Evolutionary conservation across 2,797 vertebrate species (phyloP), one percentile per base, ranked within the genome.

Genomic region (Myotis findleyi): DNA sequence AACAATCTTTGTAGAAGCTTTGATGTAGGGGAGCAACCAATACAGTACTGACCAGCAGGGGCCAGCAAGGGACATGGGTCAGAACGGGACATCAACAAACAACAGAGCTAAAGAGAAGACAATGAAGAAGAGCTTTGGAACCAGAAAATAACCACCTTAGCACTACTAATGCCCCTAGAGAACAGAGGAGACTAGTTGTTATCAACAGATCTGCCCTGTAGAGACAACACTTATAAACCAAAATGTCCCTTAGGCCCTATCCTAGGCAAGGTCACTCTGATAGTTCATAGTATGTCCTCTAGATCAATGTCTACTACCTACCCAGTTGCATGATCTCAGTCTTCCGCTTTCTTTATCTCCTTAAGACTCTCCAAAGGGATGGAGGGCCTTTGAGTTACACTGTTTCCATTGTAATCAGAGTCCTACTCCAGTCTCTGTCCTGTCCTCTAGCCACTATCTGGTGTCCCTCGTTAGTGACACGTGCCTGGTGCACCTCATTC

Each of bases 41-140:
- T 21, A 80, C 1, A 49, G 21, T 38, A 33, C 7, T 89, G 81
- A 87, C 64, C 68, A 51, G 27, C 33, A 59, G 53, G 33, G 47
- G 8, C 30, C 73, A 62, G 72, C 57, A 30, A 89, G 51, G 72
- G 38, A 73, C n/a, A 11, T 12, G 17, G 47, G 51, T 41, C 49
- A 38, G 13, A 18, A 27, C 25, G 59, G 47, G 17, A 68, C 33
- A 59, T 36, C 5, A 68, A n/a, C 68, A 93, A 77, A 75, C 30
- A 85, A 27, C 44, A 94, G 27, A 77, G 51, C 44, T 55, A 47
- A 95, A 76, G 47, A 88, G n/a, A 73, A 95, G 51, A 81, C 30
- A 91, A 49, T 10, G 53, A 55, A 44, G 36, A 69, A 36, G 12
- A 47, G 12, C 10, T 57, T 72, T 62, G 47, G 49, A 79, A 47